Percentiles rank a stretch among this genome's conserved stretches.
phyloP scores from a whole-genome alignment of 2,113 vertebrate genomes.

The Thamnaconus septentrionalis region DNA sequence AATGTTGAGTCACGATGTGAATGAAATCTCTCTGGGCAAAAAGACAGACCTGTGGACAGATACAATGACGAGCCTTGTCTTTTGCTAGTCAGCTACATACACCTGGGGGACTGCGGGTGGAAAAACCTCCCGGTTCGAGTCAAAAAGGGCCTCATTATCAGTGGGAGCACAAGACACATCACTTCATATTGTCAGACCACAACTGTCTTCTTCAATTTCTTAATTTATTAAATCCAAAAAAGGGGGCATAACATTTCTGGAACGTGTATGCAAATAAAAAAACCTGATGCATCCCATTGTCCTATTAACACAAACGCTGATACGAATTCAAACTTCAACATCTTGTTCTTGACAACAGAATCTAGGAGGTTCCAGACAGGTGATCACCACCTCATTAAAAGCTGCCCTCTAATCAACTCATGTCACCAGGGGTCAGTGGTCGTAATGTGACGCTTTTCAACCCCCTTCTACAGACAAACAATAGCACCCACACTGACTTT shows the following conservation, averaged over 20 bases:
- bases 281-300: too few relatives aligned
- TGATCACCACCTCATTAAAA: too few relatives aligned
- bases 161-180: too few relatives aligned
- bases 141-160: slow-evolving; percentile 7
- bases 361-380: too few relatives aligned
- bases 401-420: slow-evolving; percentile 39
- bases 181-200: too few relatives aligned
- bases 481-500: background rate
- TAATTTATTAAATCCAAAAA: too few relatives aligned
- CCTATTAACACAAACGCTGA: too few relatives aligned
- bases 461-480: background rate
- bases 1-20: slow-evolving; percentile 53
- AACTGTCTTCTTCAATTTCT: too few relatives aligned
- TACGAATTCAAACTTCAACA: too few relatives aligned
- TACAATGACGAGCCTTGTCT: slow-evolving; percentile 68
- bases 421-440: slow-evolving; percentile 54
- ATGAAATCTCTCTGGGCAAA: slow-evolving; percentile 33
- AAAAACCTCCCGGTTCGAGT: background rate
- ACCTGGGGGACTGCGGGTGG: background rate
- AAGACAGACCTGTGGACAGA: background rate
- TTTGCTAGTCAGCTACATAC: slow-evolving; percentile 28
- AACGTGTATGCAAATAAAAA: too few relatives aligned
- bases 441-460: slow-evolving; percentile 8
- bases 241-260: too few relatives aligned
- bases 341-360: too few relatives aligned